Evolutionary conservation across 2,113 vertebrate genomes (phyloP), one percentile per base, ranked within the genome.

Genomic region (Archocentrus centrarchus): DNA sequence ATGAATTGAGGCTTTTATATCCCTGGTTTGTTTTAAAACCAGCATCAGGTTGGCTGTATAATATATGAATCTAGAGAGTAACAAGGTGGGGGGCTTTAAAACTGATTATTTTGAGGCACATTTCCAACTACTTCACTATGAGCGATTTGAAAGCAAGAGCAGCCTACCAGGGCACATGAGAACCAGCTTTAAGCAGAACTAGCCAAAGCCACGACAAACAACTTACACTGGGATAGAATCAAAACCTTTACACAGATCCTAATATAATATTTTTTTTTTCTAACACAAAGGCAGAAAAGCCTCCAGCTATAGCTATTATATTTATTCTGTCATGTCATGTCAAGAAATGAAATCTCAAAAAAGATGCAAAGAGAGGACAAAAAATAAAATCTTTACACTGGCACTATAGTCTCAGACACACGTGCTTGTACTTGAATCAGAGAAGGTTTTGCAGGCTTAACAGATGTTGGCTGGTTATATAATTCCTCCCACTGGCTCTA

Each of bases 381-480:
- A 9, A 1, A 73, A 76, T 22, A 77, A 20, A 3, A 70, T 80
- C 22, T 64, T 77, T 50, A 79, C 41, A 73, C 30, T 62, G 30
- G 80, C 27, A 79, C 9, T 80, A 59, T 22, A 9, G 9, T 70
- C 58, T 80, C 20, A 58, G 27, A 79, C 53, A 75, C 68, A 76
- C 18, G 15, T 55, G 35, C 13, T 59, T 75, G 10, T 58, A 57
- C 53, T 78, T 44, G 79, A 55, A 62, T 62, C 70, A 75, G 59
- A 83, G 41, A 20, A 60, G 73, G 30, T 47, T 73, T 73, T 73
- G 62, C 17, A 35, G 22, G 53, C 53, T 41, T 53, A 53, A 78
- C 79, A 82, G 55, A 82, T 91, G 79, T n/a, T 80, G 62, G 68
- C 85, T 75, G 61, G 68, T 90, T 82, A 39, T 77, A 41, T 85